A percentile compares a stretch with the other conserved stretches of the same genome.
These are phyloP conservation scores for Hyaena hyaena DNA, from an alignment of 2,113 vertebrate species.

Conservation along the genomic window DNA sequence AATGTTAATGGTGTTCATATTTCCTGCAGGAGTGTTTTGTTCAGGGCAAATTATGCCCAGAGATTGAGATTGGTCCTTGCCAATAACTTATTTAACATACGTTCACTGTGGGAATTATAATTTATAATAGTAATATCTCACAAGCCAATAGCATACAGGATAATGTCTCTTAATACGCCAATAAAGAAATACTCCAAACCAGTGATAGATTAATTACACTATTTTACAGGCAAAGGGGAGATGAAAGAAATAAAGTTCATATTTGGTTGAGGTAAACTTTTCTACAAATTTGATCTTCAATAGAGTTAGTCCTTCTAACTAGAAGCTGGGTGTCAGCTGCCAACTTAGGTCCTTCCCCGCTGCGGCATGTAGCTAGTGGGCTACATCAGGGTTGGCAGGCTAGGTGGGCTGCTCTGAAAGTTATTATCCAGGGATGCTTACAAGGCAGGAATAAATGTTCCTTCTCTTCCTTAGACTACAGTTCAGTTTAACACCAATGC, in stretches of 20 bases:
- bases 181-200: background rate
- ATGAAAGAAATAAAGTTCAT: background rate
- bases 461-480: background rate
- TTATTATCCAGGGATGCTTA: background rate
- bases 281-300: background rate
- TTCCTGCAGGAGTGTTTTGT: background rate
- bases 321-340: background rate
- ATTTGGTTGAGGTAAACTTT: background rate
- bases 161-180: background rate
- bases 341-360: background rate
- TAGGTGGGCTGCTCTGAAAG: background rate
- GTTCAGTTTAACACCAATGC: background rate
- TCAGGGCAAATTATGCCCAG: background rate
- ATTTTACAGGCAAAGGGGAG: background rate
- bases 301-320: background rate
- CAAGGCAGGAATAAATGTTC: background rate
- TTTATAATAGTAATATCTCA: background rate
- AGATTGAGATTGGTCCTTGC: background rate
- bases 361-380: background rate
- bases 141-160: background rate
- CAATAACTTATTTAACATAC: background rate
- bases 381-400: background rate
- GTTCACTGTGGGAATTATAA: background rate
- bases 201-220: background rate
- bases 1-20: background rate